These are phyloP conservation scores for Gobio gobio DNA, from an alignment of 2,113 vertebrate genomes.

Conservation along the genomic window DNA sequence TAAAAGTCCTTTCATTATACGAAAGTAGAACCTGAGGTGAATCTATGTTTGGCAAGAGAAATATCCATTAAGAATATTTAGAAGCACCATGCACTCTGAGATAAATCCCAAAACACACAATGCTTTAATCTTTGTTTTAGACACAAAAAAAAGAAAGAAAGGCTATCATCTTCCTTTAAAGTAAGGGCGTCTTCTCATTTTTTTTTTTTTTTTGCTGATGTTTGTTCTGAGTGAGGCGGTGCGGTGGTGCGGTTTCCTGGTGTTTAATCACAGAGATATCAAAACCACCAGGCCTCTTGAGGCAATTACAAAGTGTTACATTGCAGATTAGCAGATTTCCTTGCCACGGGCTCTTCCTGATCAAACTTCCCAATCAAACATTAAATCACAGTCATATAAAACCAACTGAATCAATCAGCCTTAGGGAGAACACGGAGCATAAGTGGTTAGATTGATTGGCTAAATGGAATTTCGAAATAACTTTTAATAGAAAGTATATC, in stretches of 20 bases:
- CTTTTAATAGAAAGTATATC: slow-evolving; percentile 39
- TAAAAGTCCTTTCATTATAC: neutral
- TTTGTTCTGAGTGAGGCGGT: slow-evolving; percentile 43
- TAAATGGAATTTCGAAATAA: slow-evolving; percentile 49
- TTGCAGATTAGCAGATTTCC: slow-evolving; percentile 56
- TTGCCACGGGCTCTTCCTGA: slow-evolving; percentile 52
- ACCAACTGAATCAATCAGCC: slow-evolving; percentile 55
- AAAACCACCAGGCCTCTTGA: slow-evolving; percentile 55
- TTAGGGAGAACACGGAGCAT: slow-evolving; percentile 31
- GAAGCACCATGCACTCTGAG: slow-evolving; percentile 60
- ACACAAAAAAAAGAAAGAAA: neutral
- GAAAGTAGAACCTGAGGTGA: neutral
- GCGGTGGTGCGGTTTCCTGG: slow-evolving; percentile 56
- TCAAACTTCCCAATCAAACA: slow-evolving; percentile 59
- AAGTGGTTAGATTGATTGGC: slow-evolving; percentile 51
- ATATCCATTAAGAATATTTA: slow-evolving; percentile 61
- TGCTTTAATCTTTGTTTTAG: slow-evolving; percentile 41
- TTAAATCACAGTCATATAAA: slow-evolving; percentile 55
- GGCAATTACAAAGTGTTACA: slow-evolving; percentile 61
- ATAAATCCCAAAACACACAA: slow-evolving; percentile 71
- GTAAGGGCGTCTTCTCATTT: neutral
- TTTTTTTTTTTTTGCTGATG: slow-evolving; percentile 50
- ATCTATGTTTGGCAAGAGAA: neutral
- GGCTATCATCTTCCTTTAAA: neutral
- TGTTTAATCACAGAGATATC: slow-evolving; percentile 63